A percentile compares a stretch with the other conserved stretches of the same genome.
phyloP scores from a whole-genome alignment of 2,888 invertebrate species.

The Volucella inflata region DNA sequence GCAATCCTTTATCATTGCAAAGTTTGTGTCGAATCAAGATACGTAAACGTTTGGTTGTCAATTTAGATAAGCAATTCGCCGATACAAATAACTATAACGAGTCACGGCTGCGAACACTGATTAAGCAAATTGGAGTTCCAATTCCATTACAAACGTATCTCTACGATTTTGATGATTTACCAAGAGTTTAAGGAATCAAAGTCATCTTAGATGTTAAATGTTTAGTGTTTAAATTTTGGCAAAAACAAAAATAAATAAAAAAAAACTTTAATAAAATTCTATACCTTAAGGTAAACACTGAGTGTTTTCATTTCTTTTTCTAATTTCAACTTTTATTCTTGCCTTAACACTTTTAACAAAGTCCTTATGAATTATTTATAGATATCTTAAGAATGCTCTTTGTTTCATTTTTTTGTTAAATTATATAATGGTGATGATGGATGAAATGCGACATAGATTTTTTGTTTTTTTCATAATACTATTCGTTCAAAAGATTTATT shows the following conservation, averaged over 20 bases:
- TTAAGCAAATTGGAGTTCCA: conserved; percentile 80
- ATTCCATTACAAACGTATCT: conserved; percentile 80
- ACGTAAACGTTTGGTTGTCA: conserved; percentile 78
- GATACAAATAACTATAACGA: conserved; percentile 78
- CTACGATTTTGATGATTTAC: conserved; percentile 81
- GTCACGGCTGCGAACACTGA: conserved; percentile 80
- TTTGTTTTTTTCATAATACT: conserved; percentile 65
- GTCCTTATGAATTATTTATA: conserved; percentile 51
- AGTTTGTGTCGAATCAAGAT: conserved; percentile 80
- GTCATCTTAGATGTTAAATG: conserved; percentile 23
- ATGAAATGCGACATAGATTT: conserved; percentile 49
- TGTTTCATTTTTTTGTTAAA: conserved; percentile 17
- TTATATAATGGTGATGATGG: conserved; percentile 16
- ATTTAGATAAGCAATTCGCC: conserved; percentile 78
- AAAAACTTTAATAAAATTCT: conserved; percentile 47
- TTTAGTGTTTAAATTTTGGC: conserved; percentile 61
- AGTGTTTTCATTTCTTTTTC: conserved; percentile 33
- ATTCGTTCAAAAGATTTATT: conserved; percentile 48
- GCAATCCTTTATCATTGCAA: conserved; percentile 79
- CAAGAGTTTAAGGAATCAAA: conserved; percentile 61
- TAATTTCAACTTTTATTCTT: conserved; percentile 55
- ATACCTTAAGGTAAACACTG: conserved; percentile 38
- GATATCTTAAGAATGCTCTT: conserved; percentile 55
- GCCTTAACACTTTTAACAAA: conserved; percentile 69
- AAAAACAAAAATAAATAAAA: conserved; percentile 6